phyloP scores from a whole-genome alignment of 1,140 invertebrate species.

The Maconellicoccus hirsutus region DNA sequence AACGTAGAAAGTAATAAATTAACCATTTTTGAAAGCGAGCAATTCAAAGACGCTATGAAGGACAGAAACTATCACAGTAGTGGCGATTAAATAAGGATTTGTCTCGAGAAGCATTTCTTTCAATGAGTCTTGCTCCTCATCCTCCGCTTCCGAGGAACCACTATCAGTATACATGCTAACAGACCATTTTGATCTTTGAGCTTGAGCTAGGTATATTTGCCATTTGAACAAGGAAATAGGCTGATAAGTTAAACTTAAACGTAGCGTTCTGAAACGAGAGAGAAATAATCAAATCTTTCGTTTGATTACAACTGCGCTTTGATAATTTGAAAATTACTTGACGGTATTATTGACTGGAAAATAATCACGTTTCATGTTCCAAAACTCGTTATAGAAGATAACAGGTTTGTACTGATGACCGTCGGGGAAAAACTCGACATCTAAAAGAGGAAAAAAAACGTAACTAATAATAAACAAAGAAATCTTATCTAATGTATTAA shows the following conservation, averaged over 20 bases:
- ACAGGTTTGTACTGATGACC: constrained; percentile 84
- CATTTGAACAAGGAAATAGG: constrained; percentile 93
- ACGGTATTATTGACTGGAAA: constrained; percentile 81
- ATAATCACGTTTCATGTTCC: constrained; percentile 96
- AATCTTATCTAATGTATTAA: not conserved
- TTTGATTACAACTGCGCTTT: not conserved
- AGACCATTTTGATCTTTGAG: constrained; percentile 70
- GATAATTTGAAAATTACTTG: constrained; percentile 40
- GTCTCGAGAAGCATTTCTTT: constrained; percentile 96
- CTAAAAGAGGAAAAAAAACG: constrained; percentile 36
- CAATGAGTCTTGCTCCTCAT: constrained; percentile 57
- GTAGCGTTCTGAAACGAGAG: constrained; percentile 36
- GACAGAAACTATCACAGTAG: constrained; percentile 87
- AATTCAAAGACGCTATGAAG: constrained; percentile 97
- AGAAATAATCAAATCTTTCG: constrained; percentile 2
- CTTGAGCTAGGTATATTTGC: constrained; percentile 88
- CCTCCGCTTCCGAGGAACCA: constrained; percentile 38
- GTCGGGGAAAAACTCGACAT: constrained; percentile 74
- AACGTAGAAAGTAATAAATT: constrained; percentile 26
- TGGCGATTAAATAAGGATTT: constrained; percentile 83
- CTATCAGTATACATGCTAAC: constrained; percentile 43
- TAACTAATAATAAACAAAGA: no score
- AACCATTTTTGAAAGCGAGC: constrained; percentile 97
- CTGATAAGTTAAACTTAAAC: constrained; percentile 74
- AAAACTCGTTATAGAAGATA: constrained; percentile 94